A percentile compares a stretch with the other conserved stretches of the same genome.
phyloP scores from a whole-genome alignment of 2,113 vertebrate genomes.

The Aspiorhynchus laticeps region DNA sequence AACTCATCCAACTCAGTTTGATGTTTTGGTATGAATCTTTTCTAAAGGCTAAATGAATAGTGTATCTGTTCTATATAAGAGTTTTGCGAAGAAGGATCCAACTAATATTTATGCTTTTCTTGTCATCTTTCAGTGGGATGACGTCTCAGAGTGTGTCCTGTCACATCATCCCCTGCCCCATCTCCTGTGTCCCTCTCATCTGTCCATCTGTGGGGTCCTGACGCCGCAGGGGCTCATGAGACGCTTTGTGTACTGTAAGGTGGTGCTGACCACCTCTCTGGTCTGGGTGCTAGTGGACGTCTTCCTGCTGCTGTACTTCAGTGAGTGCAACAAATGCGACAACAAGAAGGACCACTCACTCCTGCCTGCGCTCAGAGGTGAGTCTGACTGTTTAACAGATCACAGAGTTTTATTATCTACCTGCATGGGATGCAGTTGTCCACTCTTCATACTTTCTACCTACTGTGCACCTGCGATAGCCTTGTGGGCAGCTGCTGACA shows the following conservation, averaged over 20 bases:
- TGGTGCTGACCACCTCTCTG: conserved; percentile 96
- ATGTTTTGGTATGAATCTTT: neutral
- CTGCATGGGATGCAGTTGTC: neutral
- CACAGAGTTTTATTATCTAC: neutral
- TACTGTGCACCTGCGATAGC: neutral
- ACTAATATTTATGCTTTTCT: neutral
- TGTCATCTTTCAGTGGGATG: conserved; percentile 62
- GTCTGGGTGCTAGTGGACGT: conserved; percentile 96
- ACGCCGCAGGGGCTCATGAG: conserved; percentile 80
- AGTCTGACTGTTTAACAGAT: conserved; percentile 62
- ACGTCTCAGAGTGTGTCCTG: conserved; percentile 53
- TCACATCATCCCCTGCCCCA: conserved; percentile 50
- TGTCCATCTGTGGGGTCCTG: conserved; percentile 51
- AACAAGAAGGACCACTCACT: conserved; percentile 88
- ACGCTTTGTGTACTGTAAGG: conserved; percentile 93
- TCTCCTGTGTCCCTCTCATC: conserved; percentile 49
- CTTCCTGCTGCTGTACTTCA: conserved; percentile 95
- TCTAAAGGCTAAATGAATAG: neutral
- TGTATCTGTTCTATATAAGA: neutral
- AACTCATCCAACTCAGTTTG: neutral
- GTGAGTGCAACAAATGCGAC: conserved; percentile 96
- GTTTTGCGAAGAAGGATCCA: neutral
- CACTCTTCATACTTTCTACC: neutral
- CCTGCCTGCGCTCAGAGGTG: conserved; percentile 93
- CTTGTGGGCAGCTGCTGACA: no score